Base-by-base conservation (phyloP, 2,113 vertebrate species). In the Sylvia atricapilla region DNA sequence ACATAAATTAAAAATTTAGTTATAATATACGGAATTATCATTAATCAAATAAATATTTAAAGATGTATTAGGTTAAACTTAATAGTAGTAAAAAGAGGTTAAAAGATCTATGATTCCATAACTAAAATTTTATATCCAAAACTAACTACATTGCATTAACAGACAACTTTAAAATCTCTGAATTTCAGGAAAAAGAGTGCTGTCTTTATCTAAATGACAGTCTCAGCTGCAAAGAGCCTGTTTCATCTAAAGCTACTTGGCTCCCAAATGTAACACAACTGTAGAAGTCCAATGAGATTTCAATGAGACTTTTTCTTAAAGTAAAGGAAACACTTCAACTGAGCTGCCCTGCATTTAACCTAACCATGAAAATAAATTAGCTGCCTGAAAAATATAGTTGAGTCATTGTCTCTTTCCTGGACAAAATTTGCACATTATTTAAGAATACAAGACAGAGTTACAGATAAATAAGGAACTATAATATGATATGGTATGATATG, bases 321-420 rank as follows among this genome's bases (percentile, higher is more conserved):
- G 55, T 68, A 66, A 63, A 83, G 73, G 86, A 95, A 92, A 53
- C 46, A 72, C 21, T 96, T 92, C 60, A 93, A 9, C 74, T 67
- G 81, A 84, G 79, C 66, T 95, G 66, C 62, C 21, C 85, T 87
- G 66, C 19, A 25, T 90, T 95, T 94, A 92, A 91, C 76, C 59
- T 78, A 92, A 90, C 91, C 56, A 1, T 95, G 87, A 94, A 96
- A 96, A 94, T 79, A 96, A 94, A 92, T 93, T 64, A 95, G 46
- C 64, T 95, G 85, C 30, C 62, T 89, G 53, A 52, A 76, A 84
- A 93, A 91, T 89, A 83, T 60, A 88, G 49, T 87, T 76, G 84
- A 89, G 75, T 90, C 70, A 78, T 81, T 89, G 44, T 93, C 52
- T 93, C 55, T 73, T 82, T 89, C 30, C 60, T 88, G 30, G 68